phyloP scores from a whole-genome alignment of 1,140 invertebrate species.

The Cherax destructor region DNA sequence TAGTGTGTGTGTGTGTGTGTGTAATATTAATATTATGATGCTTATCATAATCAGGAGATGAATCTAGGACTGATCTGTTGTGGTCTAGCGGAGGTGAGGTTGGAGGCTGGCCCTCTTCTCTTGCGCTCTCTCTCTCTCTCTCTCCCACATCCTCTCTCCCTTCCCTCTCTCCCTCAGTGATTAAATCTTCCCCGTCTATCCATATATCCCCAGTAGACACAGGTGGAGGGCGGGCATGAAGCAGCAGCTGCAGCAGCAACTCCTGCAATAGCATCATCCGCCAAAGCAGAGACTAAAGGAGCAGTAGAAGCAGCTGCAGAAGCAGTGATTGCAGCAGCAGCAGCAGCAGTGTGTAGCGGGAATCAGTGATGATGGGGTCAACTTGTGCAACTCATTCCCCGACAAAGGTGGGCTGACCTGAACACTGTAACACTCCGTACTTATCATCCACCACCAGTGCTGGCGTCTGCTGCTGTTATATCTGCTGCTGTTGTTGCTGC shows the following conservation, averaged over 20 bases:
- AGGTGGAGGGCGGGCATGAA: slow-evolving; percentile 15
- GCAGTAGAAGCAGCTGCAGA: not conserved
- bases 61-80: not conserved
- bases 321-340: not conserved
- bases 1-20: no score
- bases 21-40: no score
- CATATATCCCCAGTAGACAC: slow-evolving; percentile 45
- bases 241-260: not conserved
- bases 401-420: slow-evolving; percentile 48
- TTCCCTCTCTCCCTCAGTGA: slow-evolving; percentile 45
- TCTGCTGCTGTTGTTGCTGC: no score
- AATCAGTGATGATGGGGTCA: slow-evolving; percentile 32
- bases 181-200: slow-evolving; percentile 44
- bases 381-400: slow-evolving; percentile 57
- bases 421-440: slow-evolving; percentile 7
- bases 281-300: not conserved
- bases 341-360: not conserved
- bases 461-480: not conserved
- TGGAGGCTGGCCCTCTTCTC: not conserved
- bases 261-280: not conserved
- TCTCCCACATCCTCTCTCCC: not conserved
- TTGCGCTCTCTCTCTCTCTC: not conserved
- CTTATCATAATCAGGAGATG: not conserved
- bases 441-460: not conserved
- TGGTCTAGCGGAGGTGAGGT: not conserved